Base-by-base conservation (phyloP, 2,888 invertebrate species). In the Chorisops tibialis region DNA sequence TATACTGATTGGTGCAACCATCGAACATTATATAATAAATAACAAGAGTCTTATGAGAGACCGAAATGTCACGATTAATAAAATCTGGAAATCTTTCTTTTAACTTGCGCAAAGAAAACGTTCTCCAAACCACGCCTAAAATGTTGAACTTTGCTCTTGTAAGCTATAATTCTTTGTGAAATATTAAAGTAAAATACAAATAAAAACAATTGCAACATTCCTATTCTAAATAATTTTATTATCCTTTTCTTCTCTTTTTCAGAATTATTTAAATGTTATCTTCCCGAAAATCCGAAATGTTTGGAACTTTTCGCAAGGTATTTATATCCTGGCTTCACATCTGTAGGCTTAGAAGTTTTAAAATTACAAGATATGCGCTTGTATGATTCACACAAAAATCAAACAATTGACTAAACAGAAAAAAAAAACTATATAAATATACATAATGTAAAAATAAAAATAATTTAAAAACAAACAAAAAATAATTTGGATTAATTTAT, bases 281-380 rank as follows among this genome's bases (percentile, higher is more conserved):
- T 89, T 6, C 80, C 80, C 14, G 71, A 78, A 45, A 75, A 83
- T 22, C 82, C 87, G 3, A 81, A 83, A 65, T 88, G 88, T 69
- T 77, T 96, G 68, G 98, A 98, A 79, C 75, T 98, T 59, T 98
- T 96, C 80, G 96, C 96, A 1, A 82, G 98, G 67, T 94, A 93
- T 76, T 82, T 97, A 19, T 81, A 90, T 52, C 91, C 96, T 0
- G 81, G 85, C 22, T 94, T 91, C 77, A 91, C 90, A 0, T 92
- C 93, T 70, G 84, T 90, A 72, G 97, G 96, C 0, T 85, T 88
- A 71, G 95, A 97, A 79, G 93, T 92, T 7, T 73, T 93, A 16
- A 88, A 88, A 73, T 85, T 92, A 74, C 92, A 93, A 79, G 88
- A 91, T 61, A 63, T 68, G 7, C 70, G 76, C 1, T 64, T 77